Evolutionary conservation across 2,888 invertebrate genomes (phyloP).

Genomic region (Diaphora mendica): DNA sequence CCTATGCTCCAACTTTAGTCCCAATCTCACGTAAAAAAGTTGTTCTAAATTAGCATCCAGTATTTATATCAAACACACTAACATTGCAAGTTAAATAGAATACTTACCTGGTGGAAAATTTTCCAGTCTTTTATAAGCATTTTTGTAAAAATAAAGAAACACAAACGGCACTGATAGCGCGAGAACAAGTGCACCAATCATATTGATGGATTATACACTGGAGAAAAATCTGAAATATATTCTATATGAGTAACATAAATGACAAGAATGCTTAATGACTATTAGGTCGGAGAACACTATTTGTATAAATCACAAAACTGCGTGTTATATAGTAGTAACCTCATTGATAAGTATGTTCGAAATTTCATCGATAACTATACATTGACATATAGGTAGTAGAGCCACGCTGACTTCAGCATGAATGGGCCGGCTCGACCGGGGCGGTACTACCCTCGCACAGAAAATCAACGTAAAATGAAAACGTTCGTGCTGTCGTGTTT

Average conservation of each 20-base stretch:
- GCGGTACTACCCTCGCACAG: too few species aligned
- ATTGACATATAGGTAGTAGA: too few species aligned
- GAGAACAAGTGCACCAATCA: slow-evolving; percentile 65
- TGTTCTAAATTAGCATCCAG: neutral
- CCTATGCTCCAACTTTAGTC: too few species aligned
- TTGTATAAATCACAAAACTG: slow-evolving; percentile 2
- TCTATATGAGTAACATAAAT: neutral
- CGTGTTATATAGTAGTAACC: neutral
- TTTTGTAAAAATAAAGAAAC: slow-evolving; percentile 66
- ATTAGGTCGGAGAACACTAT: neutral
- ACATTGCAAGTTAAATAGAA: neutral
- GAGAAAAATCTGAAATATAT: neutral
- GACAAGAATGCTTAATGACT: neutral
- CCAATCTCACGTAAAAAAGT: neutral
- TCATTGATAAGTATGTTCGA: neutral
- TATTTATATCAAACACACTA: neutral
- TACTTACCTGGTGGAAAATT: slow-evolving; percentile 88
- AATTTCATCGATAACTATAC: neutral
- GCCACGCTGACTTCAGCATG: too few species aligned
- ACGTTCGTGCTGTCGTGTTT: too few species aligned
- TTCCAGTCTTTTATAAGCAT: slow-evolving; percentile 75
- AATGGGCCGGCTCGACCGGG: too few species aligned
- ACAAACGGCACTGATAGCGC: slow-evolving; percentile 64
- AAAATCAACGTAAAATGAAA: too few species aligned
- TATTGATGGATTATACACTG: slow-evolving; percentile 35